Base-by-base conservation (phyloP, 2,113 vertebrate genomes). In the Pelodiscus sinensis region DNA sequence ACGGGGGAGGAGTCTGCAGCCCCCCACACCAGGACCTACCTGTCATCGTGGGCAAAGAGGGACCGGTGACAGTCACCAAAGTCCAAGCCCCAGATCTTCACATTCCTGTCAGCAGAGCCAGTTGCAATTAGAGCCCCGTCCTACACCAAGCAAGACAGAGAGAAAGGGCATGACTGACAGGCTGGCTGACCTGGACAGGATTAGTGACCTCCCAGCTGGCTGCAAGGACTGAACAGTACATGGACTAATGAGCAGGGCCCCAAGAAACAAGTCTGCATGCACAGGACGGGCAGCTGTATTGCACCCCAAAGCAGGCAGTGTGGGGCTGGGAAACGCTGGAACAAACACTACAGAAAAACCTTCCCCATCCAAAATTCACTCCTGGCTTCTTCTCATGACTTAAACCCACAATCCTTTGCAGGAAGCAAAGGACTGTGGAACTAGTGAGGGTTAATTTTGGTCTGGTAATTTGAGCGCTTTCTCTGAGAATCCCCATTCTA, bases 1-100 rank as follows among this genome's bases (percentile, higher is more conserved):
- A 21, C 81, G 54, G 38, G 1, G 85, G 93, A 38, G 50, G 0
- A 65, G 18, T 54, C 15, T 38, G 35, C 29, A 92, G 18, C 3
- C 21, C 90, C 56, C 85, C 21, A 62, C 27, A 24, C 12, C 5
- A 87, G 57, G 21, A 80, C 91, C 87, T 87, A 99, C 99, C 99
- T 99, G 98, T 99, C 99, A 9, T 99, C 99, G 3, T 99, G 99
- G 38, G 99, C 99, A 93, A 99, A 99, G 94, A 99, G 98, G 79
- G 99, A 99, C 62, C 98, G 98, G 94, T 99, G 99, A 93, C 99
- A 99, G 96, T 99, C 99, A 19, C 99, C 99, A 11, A 99, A 99
- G 96, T 99, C 99, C 97, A 99, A 92, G 79, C 99, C 99, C 99
- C 99, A 99, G 84, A 99, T 98, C 95, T 99, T 99, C 94, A 99